Base-by-base conservation (phyloP, 2,797 vertebrate species). In the Coregonus ussuriensis region DNA sequence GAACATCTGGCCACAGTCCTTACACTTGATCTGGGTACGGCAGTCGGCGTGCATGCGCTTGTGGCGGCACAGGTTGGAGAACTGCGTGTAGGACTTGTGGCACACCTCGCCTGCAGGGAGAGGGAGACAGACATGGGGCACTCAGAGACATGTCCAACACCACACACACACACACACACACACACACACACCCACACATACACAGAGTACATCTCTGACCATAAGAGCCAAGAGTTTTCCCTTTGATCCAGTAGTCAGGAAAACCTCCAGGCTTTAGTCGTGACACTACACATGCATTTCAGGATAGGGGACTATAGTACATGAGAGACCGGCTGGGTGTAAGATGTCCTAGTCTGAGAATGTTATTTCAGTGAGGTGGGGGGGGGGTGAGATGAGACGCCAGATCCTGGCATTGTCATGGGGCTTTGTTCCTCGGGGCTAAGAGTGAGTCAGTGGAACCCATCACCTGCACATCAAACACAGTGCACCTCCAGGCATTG, bases 71-170 rank as follows among this genome's bases (percentile, higher is more conserved):
- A 99, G 96, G 94, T 99, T 99, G 83, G 98, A 99, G 96, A 99
- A 99, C 95, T 99, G 98, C 88, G 98, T 99, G 95, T 99, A 99
- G 92, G 98, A 99, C 94, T 99, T 99, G 96, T 99, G 98, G 95
- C 98, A 99, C 89, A 99, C 98, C 94, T 99, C 98, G 92, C 98
- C 98, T 99, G 94, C 91, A 85, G 82, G 81, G 74, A 91, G 87
- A 93, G 16, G 80, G 83, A 91, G 81, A 92, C 87, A 89, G 79
- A 89, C 54, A 84, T 0, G 1, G 4, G 0, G 3, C 33, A 13
- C 18, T 93, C 33, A 93, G 81, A 74, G 76, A 51, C 25, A 3
- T 6, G 77, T 37, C 35, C 68, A 76, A 69, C 25, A 9, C 0
- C 14, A 62, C n/a, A 71, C 14, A 35, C 33, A 56, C 68, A 62